phyloP scores from a whole-genome alignment of 2,797 vertebrate species.

The Smutsia temminckii region DNA sequence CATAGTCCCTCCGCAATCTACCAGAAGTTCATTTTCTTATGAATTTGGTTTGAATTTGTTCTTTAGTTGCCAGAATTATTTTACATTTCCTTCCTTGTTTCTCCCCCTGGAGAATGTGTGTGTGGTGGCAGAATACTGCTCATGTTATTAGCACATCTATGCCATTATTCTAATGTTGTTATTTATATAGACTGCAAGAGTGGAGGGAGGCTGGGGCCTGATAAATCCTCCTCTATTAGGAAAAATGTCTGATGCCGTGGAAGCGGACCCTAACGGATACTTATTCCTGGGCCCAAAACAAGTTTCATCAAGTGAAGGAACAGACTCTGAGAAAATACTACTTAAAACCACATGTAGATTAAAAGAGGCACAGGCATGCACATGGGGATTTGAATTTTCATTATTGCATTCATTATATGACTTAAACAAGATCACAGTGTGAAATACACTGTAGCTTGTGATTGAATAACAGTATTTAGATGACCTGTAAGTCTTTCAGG shows the following conservation, averaged over 20 bases:
- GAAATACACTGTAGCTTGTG: background rate
- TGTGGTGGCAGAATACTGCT: background rate
- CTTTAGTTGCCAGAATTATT: background rate
- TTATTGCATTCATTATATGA: constrained; percentile 66
- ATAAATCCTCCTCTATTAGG: background rate
- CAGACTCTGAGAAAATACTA: background rate
- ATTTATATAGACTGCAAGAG: background rate
- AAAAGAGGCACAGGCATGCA: background rate
- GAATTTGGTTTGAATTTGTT: background rate
- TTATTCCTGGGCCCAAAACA: background rate
- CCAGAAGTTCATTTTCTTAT: background rate
- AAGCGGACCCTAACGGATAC: background rate
- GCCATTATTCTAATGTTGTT: background rate
- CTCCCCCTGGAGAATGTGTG: background rate
- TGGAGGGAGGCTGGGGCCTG: background rate
- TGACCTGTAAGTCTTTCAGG: background rate
- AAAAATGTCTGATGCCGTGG: background rate
- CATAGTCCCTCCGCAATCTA: rapidly evolving
- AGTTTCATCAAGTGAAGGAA: background rate
- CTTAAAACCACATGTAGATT: background rate
- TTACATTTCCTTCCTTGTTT: background rate
- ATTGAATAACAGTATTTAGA: constrained; percentile 50
- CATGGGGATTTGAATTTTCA: constrained; percentile 44
- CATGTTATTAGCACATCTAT: background rate
- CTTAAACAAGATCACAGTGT: constrained; percentile 68